phyloP scores from a whole-genome alignment of 30 jellyfish, hydroid and myxozoan genomes.

The Hydractinia echinata region DNA sequence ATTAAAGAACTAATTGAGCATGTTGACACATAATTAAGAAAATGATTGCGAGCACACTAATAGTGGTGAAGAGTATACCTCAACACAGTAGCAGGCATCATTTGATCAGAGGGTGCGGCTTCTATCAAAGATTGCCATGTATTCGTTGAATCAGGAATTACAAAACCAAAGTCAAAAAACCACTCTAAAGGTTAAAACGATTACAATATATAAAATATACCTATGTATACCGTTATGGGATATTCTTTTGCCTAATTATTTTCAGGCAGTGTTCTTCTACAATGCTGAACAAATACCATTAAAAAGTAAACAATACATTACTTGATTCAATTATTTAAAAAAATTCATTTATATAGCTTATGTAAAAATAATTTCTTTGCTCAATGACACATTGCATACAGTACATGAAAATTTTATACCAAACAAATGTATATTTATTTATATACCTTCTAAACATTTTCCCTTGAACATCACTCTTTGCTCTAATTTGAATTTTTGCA shows the following conservation, averaged over 20 bases:
- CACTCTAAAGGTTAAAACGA: conserved; percentile 46
- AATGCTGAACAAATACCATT: no score
- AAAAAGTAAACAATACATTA: no score
- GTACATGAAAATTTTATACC: no score
- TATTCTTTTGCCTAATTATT: no score
- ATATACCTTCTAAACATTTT: conserved; percentile 84
- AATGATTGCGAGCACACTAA: no score
- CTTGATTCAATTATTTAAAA: no score
- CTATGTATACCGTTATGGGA: no score
- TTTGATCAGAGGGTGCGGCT: conserved; percentile 95
- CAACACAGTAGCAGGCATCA: conserved; percentile 97
- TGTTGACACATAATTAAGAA: no score
- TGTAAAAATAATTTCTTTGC: no score
- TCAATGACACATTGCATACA: no score
- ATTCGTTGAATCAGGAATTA: conserved; percentile 91
- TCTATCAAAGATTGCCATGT: conserved; percentile 94
- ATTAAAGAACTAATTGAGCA: background rate
- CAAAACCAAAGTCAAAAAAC: conserved; percentile 92
- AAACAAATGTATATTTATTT: background rate
- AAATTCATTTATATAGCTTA: no score
- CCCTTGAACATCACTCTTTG: conserved; percentile 91
- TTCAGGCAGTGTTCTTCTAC: no score
- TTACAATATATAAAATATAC: background rate
- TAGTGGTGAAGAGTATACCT: conserved; percentile 33
- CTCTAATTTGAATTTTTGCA: conserved; percentile 78